Conservation (phyloP, 1,140 invertebrate genomes). For the Platorchestia sp. region DNA sequence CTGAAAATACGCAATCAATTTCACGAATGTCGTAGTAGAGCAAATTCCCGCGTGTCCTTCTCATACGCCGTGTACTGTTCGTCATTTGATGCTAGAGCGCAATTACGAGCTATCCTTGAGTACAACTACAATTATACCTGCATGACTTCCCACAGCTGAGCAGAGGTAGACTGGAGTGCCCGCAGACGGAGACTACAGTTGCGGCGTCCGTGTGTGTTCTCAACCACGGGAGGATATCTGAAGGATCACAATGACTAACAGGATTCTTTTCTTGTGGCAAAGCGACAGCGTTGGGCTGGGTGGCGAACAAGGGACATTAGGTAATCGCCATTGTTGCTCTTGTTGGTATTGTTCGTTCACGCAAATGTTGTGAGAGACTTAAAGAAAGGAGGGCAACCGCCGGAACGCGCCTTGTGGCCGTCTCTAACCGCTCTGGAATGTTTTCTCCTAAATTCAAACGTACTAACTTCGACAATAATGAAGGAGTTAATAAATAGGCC, state of each 20-base stretch:
- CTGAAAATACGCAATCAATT: no score
- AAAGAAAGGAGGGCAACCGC: not conserved
- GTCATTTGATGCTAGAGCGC: no score
- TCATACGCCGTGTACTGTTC: no score
- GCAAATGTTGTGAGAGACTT: not conserved
- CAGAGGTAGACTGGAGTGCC: not conserved
- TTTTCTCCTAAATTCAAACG: not conserved
- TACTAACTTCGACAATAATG: not conserved
- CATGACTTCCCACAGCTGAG: no score
- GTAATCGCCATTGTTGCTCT: conserved; percentile 36
- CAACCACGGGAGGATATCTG: not conserved
- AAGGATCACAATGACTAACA: conserved; percentile 44
- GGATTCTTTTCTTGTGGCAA: conserved; percentile 47
- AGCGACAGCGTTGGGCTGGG: not conserved
- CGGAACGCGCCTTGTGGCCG: not conserved
- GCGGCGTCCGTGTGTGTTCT: not conserved
- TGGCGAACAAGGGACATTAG: not conserved
- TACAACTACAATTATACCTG: no score
- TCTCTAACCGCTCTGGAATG: not conserved
- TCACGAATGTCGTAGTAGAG: no score
- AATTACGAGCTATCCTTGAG: no score
- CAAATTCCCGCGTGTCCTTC: no score
- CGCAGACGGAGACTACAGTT: not conserved
- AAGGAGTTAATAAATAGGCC: not conserved
- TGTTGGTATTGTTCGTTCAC: conserved; percentile 19